Conservation (phyloP, 2,113 vertebrate genomes). For the Zonotrichia leucophrys region DNA sequence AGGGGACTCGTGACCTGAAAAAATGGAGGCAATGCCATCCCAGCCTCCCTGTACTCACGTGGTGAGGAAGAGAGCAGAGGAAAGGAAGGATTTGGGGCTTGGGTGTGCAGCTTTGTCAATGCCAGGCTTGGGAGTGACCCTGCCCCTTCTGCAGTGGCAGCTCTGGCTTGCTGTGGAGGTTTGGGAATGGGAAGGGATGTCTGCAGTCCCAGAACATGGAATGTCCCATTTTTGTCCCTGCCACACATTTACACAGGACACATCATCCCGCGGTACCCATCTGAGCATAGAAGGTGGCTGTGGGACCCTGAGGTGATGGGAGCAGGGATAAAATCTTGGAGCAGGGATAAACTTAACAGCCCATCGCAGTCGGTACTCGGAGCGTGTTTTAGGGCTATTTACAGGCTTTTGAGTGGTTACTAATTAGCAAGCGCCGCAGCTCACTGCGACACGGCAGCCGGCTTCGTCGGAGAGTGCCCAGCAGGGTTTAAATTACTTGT, state of each 20-base stretch:
- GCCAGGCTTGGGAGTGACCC: fast-evolving
- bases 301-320: neutral
- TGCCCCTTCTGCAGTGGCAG: neutral
- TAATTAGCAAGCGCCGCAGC: slow-evolving; percentile 46
- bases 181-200: neutral
- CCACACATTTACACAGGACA: fast-evolving
- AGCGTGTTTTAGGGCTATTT: neutral
- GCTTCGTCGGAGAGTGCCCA: slow-evolving; percentile 6
- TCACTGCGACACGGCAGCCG: neutral
- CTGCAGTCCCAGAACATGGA: neutral
- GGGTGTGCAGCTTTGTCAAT: neutral
- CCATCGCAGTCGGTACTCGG: fast-evolving
- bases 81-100: neutral
- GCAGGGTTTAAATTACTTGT: slow-evolving; percentile 62
- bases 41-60: fast-evolving
- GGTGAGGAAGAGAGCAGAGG: neutral
- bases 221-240: neutral
- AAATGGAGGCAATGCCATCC: neutral
- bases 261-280: fast-evolving
- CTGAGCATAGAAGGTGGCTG: neutral
- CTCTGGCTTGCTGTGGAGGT: neutral
- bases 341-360: neutral
- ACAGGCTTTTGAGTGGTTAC: neutral
- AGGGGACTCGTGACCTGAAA: slow-evolving; percentile 39
- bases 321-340: neutral